Evolutionary conservation across 2,113 vertebrate genomes (phyloP), one percentile per base, ranked within the genome.

Genomic region (Hippocampus mohnikei): DNA sequence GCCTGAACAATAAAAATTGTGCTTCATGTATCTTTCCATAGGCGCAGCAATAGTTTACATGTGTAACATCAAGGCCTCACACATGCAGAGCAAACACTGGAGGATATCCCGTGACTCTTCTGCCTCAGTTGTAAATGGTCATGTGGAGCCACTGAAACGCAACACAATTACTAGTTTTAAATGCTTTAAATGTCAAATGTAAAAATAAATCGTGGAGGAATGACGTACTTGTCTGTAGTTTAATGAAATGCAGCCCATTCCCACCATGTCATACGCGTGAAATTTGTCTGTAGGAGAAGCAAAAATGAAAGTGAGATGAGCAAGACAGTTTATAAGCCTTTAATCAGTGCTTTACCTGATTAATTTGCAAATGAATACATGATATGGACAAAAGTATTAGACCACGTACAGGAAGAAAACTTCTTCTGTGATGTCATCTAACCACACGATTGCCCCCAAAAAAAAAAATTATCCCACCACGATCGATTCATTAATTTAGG

Each of bases 61-160:
- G 46, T 16, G 46, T 13, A 44, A 8, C 8, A 21, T 18, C 44
- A 15, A 23, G 27, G n/a, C 16, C 0, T 21, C 4, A 29, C 44
- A 21, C 25, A 11, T 20, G 15, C 29, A 16, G 37, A 59, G 48
- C 56, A n/a, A n/a, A 66, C 23, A 20, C 16, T 33, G 46, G 13
- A 33, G 27, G 3, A 15, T 12, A n/a, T 52, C 46, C 48, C 15
- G 66, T 13, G 27, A 33, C 18, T 48, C 44, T 27, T 66, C 42
- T 29, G 8, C 13, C 1, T 92, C 85, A 92, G 90, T 88, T 92
- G 90, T 92, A 92, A 88, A 92, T 86, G 58, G 91, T 92, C 85
- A 90, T 83, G 33, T 90, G 83, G 70, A 92, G 89, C 88, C 91
- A 92, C 91, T 92, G 82, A 15, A 87, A 85, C 76, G 63, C 77